Evolutionary conservation across 92 coral and sea anemone genomes (phyloP).

Genomic region (Zoanthus sociatus): DNA sequence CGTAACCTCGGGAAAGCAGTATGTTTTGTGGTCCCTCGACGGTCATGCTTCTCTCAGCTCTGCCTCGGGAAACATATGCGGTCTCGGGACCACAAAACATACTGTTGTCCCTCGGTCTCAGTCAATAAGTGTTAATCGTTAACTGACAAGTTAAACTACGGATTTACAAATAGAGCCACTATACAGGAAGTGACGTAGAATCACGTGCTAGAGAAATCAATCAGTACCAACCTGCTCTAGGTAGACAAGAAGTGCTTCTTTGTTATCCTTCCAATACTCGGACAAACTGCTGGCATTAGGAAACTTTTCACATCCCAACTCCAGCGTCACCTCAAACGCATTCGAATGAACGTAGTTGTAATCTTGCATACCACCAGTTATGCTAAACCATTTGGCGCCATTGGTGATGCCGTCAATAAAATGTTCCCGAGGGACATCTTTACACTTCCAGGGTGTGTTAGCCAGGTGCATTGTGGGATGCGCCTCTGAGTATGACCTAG

Average conservation of each 20-base stretch:
- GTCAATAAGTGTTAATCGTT: too few species aligned
- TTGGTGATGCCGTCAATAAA: conserved; percentile 98
- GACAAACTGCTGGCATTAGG: conserved; percentile 89
- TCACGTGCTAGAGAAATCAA: too few species aligned
- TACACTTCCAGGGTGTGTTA: conserved; percentile 96
- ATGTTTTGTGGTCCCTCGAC: too few species aligned
- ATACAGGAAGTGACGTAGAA: too few species aligned
- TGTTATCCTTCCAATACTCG: conserved; percentile 90
- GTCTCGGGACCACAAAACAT: too few species aligned
- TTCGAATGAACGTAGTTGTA: conserved; percentile 93
- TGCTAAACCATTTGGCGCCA: conserved; percentile 95
- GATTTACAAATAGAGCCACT: too few species aligned
- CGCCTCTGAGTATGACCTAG: conserved; percentile 85
- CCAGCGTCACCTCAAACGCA: conserved; percentile 91
- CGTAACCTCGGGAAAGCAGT: too few species aligned
- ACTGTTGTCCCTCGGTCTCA: too few species aligned
- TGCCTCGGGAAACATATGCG: too few species aligned
- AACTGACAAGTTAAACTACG: too few species aligned
- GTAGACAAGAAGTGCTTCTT: conserved; percentile 81
- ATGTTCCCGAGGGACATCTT: conserved; percentile 86
- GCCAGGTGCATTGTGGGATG: conserved; percentile 99
- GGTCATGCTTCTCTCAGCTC: too few species aligned
- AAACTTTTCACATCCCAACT: conserved; percentile 97
- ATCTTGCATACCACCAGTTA: conserved; percentile 99
- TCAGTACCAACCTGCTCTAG: conserved; percentile 83